Base-by-base conservation (phyloP, 2,888 invertebrate species). In the Lordiphosa andalusiaca region DNA sequence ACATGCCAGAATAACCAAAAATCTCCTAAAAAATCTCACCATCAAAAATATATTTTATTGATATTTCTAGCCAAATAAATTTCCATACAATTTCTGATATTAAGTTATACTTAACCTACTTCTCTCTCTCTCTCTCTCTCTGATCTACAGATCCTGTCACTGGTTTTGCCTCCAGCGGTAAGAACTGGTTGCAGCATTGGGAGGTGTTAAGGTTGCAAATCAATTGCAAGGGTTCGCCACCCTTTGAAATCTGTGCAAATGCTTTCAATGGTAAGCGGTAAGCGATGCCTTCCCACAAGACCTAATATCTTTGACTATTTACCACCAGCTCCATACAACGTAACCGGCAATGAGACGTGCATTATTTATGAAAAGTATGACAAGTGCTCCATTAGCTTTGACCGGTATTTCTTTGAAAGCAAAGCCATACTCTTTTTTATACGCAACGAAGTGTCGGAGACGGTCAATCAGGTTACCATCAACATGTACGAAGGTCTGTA, bases 401-500 rank as follows among this genome's bases (percentile, higher is more conserved):
- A 91, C 0, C 93, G 94, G 71, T 96, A 94, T 83, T 94, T 95
- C 78, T 90, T 92, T 2, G 92, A 93, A 35, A 92, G 92, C 58
- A 94, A 95, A 84, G 95, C 95, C 0, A 92, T 96, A n/a, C 89
- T 96, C 10, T 93, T 96, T 42, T 92, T 96, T 37, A 91, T 97
- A 21, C 91, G 92, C 58, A 97, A 97, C 89, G 93, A 95, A 64
- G 91, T 97, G 7, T 93, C 93, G 3, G 93, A 92, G 74, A 90
- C 91, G 40, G 91, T 94, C 4, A 93, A 93, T 58, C 93, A 93
- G 53, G 92, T 95, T 10, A 93, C 93, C 9, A 92, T 97, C 40
- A 95, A 94, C 86, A 93, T 96, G 85, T 96, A 96, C 88, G 93
- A 96, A 93, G 95, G 96, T 96, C 89, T 87, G 72, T 75, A n/a